These are phyloP conservation scores for Mugil cephalus DNA, from an alignment of 2,113 vertebrate species.

Conservation along the genomic window DNA sequence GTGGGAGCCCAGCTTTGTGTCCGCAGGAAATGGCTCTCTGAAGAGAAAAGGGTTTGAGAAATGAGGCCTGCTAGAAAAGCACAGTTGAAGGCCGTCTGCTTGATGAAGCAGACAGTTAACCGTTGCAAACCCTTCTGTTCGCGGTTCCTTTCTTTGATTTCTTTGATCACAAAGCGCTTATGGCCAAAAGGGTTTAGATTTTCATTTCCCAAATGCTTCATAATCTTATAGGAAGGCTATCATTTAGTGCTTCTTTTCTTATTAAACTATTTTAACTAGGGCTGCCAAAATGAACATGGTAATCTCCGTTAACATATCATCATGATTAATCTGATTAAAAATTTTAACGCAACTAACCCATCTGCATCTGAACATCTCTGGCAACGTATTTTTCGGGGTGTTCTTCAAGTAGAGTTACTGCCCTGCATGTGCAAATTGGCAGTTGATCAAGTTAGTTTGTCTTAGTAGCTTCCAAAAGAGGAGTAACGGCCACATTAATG, in stretches of 20 bases:
- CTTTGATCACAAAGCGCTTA: not conserved
- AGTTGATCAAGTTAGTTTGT: no score
- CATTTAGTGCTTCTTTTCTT: not conserved
- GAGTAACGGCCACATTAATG: no score
- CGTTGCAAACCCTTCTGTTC: conserved; percentile 13
- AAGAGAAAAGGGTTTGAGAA: conserved; percentile 39
- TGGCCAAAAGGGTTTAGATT: conserved; percentile 26
- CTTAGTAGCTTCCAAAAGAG: no score
- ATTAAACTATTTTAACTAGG: conserved; percentile 34
- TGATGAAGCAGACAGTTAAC: conserved; percentile 49
- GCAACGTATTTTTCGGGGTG: no score
- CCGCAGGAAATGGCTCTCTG: conserved; percentile 39
- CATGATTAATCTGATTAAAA: no score
- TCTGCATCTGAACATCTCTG: no score
- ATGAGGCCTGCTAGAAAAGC: conserved; percentile 25
- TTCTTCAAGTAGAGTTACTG: no score
- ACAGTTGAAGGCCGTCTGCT: conserved; percentile 13
- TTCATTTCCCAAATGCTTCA: conserved; percentile 26
- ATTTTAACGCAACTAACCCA: no score
- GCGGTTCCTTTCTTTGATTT: conserved; percentile 11
- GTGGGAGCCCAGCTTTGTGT: conserved; percentile 41
- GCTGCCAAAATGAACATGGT: no score
- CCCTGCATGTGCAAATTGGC: no score
- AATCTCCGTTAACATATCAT: no score
- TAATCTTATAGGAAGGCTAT: conserved; percentile 21